Conservation (phyloP, 2,797 vertebrate genomes). For the Acipenser oxyrinchus region DNA sequence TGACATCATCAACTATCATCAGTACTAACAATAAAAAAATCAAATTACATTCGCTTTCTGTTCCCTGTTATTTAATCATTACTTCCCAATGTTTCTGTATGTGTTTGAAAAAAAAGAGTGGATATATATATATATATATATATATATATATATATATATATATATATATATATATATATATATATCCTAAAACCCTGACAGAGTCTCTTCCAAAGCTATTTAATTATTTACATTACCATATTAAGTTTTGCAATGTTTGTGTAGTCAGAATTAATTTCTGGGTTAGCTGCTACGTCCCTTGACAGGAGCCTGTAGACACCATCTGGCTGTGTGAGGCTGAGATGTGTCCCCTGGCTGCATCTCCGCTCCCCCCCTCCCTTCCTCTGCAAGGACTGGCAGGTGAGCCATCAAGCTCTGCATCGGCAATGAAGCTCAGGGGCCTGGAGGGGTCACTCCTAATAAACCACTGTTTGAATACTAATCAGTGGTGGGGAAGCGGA, state of each 20-base stretch:
- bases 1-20: too few species aligned
- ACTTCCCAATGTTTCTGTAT: too few species aligned
- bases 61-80: too few species aligned
- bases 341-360: constrained; percentile 59
- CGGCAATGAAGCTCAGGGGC: constrained; percentile 55
- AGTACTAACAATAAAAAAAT: too few species aligned
- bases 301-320: constrained; percentile 51
- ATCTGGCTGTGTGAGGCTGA: constrained; percentile 62
- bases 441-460: constrained; percentile 64
- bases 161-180: too few species aligned
- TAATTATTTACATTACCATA: constrained; percentile 23
- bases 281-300: constrained; percentile 53
- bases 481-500: constrained; percentile 69
- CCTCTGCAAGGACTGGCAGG: constrained; percentile 74
- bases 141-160: too few species aligned
- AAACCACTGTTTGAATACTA: constrained; percentile 80
- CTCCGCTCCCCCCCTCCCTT: constrained; percentile 48
- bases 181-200: too few species aligned
- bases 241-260: constrained; percentile 31
- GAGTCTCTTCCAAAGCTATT: constrained; percentile 11
- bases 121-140: too few species aligned
- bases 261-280: constrained; percentile 49
- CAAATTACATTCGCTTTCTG: too few species aligned
- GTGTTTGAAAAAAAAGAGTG: too few species aligned
- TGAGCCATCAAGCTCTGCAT: constrained; percentile 73